These are phyloP conservation scores for Acronicta psi DNA, from an alignment of 2,888 invertebrate genomes.

Conservation along the genomic window DNA sequence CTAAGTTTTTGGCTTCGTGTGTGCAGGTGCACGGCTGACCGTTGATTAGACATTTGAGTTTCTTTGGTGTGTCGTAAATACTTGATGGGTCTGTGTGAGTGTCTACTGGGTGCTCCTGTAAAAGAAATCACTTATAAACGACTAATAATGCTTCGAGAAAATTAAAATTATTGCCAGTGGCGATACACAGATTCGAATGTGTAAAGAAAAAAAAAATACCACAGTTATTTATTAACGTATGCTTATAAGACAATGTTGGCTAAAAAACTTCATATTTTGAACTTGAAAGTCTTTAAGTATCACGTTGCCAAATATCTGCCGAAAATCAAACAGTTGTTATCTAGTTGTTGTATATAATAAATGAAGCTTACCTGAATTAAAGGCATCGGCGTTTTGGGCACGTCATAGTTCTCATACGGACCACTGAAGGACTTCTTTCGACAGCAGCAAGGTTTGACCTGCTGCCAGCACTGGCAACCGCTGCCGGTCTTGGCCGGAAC, in stretches of 20 bases:
- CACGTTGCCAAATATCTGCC: background rate
- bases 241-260: too few relatives aligned
- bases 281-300: too few relatives aligned
- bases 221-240: too few relatives aligned
- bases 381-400: slow-evolving; percentile 91
- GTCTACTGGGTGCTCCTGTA: slow-evolving; percentile 85
- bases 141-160: background rate
- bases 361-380: slow-evolving; percentile 79
- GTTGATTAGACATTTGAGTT: slow-evolving; percentile 91
- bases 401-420: slow-evolving; percentile 94
- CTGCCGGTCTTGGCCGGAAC: slow-evolving; percentile 87
- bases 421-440: slow-evolving; percentile 84
- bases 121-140: slow-evolving; percentile 27
- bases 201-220: too few relatives aligned
- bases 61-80: slow-evolving; percentile 93
- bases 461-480: slow-evolving; percentile 82
- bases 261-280: too few relatives aligned
- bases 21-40: slow-evolving; percentile 88
- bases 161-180: too few relatives aligned
- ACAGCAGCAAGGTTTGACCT: slow-evolving; percentile 76
- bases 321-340: background rate
- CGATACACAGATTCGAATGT: too few relatives aligned
- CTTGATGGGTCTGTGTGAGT: slow-evolving; percentile 77
- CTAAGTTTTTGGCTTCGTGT: slow-evolving; percentile 81
- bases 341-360: too few relatives aligned